These are phyloP conservation scores for Rhinophrynus dorsalis DNA, from an alignment of 2,797 vertebrate species.

Conservation along the genomic window DNA sequence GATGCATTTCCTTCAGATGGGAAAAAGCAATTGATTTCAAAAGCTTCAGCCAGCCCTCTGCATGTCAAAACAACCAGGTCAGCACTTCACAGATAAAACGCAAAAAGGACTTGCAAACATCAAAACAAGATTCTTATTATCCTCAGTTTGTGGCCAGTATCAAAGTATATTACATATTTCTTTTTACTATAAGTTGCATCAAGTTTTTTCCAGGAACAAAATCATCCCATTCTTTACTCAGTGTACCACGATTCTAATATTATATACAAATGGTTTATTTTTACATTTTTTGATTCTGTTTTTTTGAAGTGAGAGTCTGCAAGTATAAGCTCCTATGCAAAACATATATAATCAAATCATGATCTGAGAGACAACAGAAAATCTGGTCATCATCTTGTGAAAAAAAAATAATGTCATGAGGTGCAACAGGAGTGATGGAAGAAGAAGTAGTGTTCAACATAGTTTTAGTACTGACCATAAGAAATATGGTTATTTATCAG, in stretches of 20 bases:
- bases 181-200: not conserved
- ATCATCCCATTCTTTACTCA: not conserved
- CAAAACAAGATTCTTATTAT: not conserved
- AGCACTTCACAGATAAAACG: slow-evolving; percentile 54
- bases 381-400: no score
- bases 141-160: slow-evolving; percentile 1
- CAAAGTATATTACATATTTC: not conserved
- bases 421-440: no score
- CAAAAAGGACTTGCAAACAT: slow-evolving; percentile 21
- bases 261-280: no score
- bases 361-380: no score
- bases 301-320: no score
- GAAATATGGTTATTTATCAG: no score
- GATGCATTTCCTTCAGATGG: slow-evolving; percentile 79
- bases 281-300: no score
- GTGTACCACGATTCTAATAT: not conserved
- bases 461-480: no score
- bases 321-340: no score
- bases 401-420: no score
- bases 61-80: slow-evolving; percentile 59
- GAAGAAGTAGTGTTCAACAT: no score
- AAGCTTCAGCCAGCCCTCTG: slow-evolving; percentile 59
- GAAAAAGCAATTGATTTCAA: slow-evolving; percentile 74
- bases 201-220: not conserved
- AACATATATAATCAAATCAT: no score